phyloP scores from a whole-genome alignment of 37 sponge, comb jelly and placozoan species.

The Oopsacas minuta region DNA sequence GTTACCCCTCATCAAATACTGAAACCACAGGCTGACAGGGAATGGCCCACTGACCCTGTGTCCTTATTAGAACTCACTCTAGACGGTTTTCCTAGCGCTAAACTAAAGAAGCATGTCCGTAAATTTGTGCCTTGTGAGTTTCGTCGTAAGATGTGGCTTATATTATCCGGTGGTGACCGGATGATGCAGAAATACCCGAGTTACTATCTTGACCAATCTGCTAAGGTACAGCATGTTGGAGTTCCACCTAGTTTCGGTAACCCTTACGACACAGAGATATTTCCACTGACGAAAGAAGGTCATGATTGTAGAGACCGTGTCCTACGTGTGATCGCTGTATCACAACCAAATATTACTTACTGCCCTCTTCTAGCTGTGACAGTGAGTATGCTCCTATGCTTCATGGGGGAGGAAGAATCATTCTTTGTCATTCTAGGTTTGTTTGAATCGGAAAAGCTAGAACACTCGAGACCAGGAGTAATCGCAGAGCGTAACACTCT shows the following conservation, averaged over 20 bases:
- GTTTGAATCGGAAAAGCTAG: not conserved
- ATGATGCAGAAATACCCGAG: not conserved
- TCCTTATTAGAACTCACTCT: not conserved
- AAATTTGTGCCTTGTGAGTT: not conserved
- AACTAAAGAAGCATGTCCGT: conserved; percentile 10
- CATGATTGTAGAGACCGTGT: not conserved
- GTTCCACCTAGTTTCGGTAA: not conserved
- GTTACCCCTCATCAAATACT: not conserved
- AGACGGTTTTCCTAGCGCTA: not conserved
- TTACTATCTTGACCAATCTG: not conserved
- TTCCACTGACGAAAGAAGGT: conserved; percentile 7
- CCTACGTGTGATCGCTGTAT: not conserved
- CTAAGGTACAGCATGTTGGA: not conserved
- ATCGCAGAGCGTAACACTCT: conserved; percentile 16
- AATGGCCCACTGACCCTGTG: not conserved
- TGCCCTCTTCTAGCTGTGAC: not conserved
- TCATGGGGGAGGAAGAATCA: not conserved
- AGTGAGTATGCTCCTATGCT: not conserved
- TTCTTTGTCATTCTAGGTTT: conserved; percentile 12
- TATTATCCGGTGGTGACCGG: not conserved
- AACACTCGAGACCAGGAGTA: not conserved
- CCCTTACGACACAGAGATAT: not conserved
- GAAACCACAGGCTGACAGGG: not conserved
- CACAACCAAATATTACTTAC: not conserved
- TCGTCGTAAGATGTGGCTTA: conserved; percentile 6